Percentiles rank a stretch among this genome's conserved stretches.
Conservation (phyloP, 2,797 vertebrate species). For the Uromys caudimaculatus region DNA sequence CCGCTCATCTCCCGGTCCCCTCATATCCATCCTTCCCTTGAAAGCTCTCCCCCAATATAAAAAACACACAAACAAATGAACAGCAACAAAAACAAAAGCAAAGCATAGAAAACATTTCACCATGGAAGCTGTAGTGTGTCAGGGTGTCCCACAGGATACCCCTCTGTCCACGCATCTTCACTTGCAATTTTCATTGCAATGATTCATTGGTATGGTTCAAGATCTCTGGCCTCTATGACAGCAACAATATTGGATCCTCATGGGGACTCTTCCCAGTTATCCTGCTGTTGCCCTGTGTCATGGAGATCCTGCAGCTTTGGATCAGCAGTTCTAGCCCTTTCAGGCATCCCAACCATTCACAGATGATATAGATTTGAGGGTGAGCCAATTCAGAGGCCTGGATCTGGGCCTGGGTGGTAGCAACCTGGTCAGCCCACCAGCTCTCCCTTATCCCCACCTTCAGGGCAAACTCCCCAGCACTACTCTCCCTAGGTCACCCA, state of each 20-base stretch:
- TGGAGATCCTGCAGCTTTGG: neutral
- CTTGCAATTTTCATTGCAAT: neutral
- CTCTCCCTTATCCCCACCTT: neutral
- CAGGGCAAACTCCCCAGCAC: neutral
- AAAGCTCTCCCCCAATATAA: neutral
- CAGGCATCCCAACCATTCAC: neutral
- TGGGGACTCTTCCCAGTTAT: neutral
- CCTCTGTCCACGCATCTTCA: neutral
- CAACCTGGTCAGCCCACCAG: neutral
- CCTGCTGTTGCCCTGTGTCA: neutral
- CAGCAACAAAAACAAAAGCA: neutral
- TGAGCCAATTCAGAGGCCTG: neutral
- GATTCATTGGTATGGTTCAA: neutral
- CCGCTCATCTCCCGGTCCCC: neutral
- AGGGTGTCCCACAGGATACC: neutral
- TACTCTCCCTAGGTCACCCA: neutral
- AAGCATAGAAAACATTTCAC: neutral
- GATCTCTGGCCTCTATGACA: neutral
- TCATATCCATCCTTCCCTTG: neutral
- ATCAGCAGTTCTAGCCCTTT: neutral
- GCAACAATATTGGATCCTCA: neutral
- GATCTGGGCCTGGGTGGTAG: neutral
- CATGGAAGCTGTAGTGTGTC: neutral
- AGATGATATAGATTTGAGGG: neutral
- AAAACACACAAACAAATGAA: neutral